phyloP scores from a whole-genome alignment of 2,113 vertebrate species.

The Proterorhinus semilunaris region DNA sequence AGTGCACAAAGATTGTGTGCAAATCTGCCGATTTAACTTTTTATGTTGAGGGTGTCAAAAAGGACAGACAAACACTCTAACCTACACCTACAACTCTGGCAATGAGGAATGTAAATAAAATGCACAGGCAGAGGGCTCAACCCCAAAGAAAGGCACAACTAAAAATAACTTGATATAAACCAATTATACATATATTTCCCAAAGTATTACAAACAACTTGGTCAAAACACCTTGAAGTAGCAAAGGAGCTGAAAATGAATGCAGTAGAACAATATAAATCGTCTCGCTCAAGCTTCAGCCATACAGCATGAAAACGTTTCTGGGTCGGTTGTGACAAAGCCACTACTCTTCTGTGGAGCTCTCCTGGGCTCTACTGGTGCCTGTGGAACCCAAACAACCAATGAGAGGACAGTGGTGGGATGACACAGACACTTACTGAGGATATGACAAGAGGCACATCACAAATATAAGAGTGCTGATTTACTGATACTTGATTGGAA shows the following conservation, averaged over 20 bases:
- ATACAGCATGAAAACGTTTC: constrained; percentile 21
- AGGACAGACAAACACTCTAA: too few species aligned
- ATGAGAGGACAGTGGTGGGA: constrained; percentile 51
- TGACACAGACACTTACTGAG: background rate
- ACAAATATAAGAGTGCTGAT: constrained; percentile 6
- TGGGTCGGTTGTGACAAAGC: constrained; percentile 4
- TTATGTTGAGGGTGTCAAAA: constrained; percentile 18
- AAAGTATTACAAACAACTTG: constrained; percentile 40
- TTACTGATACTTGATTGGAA: background rate
- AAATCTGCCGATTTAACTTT: constrained; percentile 26
- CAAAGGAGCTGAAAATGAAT: constrained; percentile 13
- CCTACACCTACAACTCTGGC: constrained; percentile 50
- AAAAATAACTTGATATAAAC: constrained; percentile 20
- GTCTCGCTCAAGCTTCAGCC: constrained; percentile 55
- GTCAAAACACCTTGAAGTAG: constrained; percentile 36
- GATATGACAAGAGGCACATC: background rate
- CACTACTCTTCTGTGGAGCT: constrained; percentile 65
- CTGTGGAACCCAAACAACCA: constrained; percentile 57
- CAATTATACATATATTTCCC: constrained; percentile 17
- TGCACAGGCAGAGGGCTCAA: constrained; percentile 23
- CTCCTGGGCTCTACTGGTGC: constrained; percentile 59
- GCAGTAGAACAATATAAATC: constrained; percentile 21
- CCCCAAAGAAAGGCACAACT: constrained; percentile 44
- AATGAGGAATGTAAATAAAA: constrained; percentile 42
- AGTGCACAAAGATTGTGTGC: constrained; percentile 14